Conservation (phyloP, 2,113 vertebrate genomes). For the Alligator sinensis region DNA sequence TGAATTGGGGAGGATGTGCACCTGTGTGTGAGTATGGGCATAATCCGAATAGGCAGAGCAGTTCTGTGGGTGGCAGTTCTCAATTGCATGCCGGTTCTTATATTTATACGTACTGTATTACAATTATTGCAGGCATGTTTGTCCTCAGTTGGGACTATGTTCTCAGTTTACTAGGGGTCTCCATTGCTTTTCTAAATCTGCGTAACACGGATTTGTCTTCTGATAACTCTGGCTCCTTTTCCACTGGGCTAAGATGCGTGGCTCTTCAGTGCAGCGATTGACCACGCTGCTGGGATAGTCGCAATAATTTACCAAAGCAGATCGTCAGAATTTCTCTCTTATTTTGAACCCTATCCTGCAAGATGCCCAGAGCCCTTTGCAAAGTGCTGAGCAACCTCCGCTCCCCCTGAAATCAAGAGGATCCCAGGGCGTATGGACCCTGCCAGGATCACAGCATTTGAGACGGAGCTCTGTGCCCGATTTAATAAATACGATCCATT, state of each 20-base stretch:
- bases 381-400: neutral
- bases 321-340: neutral
- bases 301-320: rapidly evolving
- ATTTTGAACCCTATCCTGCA: neutral
- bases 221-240: neutral
- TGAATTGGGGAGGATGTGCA: neutral
- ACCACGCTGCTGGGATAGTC: neutral
- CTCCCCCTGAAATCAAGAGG: neutral
- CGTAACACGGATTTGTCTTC: too few relatives aligned
- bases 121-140: neutral
- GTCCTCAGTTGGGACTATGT: too few relatives aligned
- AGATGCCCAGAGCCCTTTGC: neutral
- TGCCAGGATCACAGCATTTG: neutral
- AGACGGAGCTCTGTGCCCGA: conserved; percentile 21
- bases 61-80: neutral
- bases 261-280: rapidly evolving
- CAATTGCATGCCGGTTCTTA: neutral
- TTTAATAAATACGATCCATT: conserved; percentile 67
- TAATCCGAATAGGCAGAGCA: neutral
- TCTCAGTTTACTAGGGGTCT: too few relatives aligned
- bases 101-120: neutral
- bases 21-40: neutral
- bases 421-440: neutral
- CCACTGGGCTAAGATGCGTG: neutral
- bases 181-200: too few relatives aligned